phyloP scores from a whole-genome alignment of 35 echinoderm and acorn worm genomes.

The Strongylocentrotus purpuratus region DNA sequence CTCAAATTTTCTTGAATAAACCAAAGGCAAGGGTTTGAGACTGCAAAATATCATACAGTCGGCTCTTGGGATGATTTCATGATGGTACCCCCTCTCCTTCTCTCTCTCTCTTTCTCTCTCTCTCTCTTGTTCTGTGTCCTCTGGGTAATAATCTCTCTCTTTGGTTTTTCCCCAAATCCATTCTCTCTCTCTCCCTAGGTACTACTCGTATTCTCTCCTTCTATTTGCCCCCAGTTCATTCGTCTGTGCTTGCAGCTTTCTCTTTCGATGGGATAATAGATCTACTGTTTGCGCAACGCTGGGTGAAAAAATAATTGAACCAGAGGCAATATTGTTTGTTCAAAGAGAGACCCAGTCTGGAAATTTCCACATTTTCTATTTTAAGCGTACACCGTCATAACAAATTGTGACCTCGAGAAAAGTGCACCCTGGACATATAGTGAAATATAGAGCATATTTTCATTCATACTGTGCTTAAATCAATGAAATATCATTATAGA shows the following conservation, averaged over 20 bases:
- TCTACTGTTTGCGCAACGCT: neutral
- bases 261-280: neutral
- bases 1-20: no score
- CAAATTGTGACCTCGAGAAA: neutral
- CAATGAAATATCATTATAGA: no score
- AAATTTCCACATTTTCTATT: slow-evolving; percentile 7
- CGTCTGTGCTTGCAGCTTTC: neutral
- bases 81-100: neutral
- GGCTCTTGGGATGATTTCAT: no score
- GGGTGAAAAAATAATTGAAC: neutral
- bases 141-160: neutral
- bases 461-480: no score
- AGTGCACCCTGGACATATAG: neutral
- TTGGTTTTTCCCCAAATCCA: neutral
- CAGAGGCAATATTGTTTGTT: neutral
- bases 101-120: neutral
- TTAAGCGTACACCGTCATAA: neutral
- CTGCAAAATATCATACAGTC: no score
- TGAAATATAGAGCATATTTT: neutral
- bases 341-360: neutral
- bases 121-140: neutral
- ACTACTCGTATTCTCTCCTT: neutral
- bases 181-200: neutral
- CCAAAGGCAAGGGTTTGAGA: no score
- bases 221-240: neutral